A percentile compares a stretch with the other conserved stretches of the same genome.
Evolutionary conservation across 2,113 vertebrate species (phyloP).

Genomic region (Oncorhynchus keta): DNA sequence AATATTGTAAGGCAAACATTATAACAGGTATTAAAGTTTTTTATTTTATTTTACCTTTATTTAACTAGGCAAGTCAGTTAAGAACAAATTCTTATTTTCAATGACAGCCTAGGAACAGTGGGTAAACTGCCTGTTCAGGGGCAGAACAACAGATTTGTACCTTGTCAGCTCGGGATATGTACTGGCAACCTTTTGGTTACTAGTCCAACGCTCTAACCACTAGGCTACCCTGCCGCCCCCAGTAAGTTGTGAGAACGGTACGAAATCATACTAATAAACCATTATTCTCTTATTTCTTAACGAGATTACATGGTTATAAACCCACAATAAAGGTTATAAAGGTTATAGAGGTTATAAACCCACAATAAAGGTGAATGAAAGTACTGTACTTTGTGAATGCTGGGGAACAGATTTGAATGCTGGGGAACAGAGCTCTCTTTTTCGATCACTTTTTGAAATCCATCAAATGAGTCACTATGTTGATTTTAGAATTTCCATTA

Average conservation of each 20-base stretch:
- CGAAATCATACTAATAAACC: not conserved
- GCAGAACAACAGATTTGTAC: too few species aligned
- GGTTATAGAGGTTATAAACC: too few species aligned
- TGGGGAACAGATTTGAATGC: not conserved
- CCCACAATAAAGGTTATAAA: not conserved
- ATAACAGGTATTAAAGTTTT: not conserved
- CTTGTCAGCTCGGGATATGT: too few species aligned
- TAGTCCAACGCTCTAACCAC: too few species aligned
- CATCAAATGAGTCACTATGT: not conserved
- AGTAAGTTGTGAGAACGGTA: not conserved
- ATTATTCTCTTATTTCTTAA: not conserved
- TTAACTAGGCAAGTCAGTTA: too few species aligned
- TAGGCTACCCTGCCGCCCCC: too few species aligned
- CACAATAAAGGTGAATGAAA: not conserved
- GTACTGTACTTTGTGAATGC: not conserved
- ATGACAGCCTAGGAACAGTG: too few species aligned
- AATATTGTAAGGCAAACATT: not conserved
- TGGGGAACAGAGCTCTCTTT: not conserved
- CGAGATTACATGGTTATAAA: not conserved
- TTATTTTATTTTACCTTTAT: too few species aligned
- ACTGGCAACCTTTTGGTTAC: too few species aligned
- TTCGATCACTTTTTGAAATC: not conserved
- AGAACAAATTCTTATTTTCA: too few species aligned
- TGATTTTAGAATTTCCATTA: not conserved
- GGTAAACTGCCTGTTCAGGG: too few species aligned